Evolutionary conservation across 2,888 invertebrate genomes (phyloP).

Genomic region (Pherbina coryleti): DNA sequence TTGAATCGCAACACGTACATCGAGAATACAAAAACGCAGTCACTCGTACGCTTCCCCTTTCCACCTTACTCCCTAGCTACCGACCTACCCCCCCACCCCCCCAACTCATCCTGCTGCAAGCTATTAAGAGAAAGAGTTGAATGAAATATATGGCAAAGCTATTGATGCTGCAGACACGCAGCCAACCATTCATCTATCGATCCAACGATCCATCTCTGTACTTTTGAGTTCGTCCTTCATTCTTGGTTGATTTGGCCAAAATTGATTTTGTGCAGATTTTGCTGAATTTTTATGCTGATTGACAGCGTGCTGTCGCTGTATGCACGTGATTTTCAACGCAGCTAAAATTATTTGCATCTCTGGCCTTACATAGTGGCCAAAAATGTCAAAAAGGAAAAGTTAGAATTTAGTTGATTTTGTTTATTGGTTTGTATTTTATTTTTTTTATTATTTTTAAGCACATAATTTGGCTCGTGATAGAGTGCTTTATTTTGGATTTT

Average conservation of each 20-base stretch:
- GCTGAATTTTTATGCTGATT: constrained; percentile 23
- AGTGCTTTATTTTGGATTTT: no score
- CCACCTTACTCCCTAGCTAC: no score
- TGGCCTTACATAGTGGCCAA: background rate
- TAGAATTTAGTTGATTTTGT: background rate
- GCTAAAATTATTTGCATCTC: background rate
- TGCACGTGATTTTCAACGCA: background rate
- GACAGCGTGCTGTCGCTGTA: constrained; percentile 7
- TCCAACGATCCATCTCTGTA: background rate
- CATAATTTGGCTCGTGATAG: no score
- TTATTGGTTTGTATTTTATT: no score
- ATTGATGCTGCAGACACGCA: background rate
- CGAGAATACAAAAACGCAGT: background rate
- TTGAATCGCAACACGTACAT: constrained; percentile 27
- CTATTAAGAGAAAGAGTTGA: background rate
- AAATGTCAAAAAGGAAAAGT: background rate
- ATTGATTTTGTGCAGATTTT: constrained; percentile 31
- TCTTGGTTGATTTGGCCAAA: constrained; percentile 9
- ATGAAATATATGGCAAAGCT: background rate
- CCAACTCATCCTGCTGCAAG: background rate
- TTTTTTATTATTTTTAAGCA: no score
- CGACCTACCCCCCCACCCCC: background rate
- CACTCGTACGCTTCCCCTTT: no score
- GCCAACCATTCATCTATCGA: background rate
- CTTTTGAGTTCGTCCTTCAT: background rate